Evolutionary conservation across 2,113 vertebrate species (phyloP).

Genomic region (Syrrhaptes paradoxus): DNA sequence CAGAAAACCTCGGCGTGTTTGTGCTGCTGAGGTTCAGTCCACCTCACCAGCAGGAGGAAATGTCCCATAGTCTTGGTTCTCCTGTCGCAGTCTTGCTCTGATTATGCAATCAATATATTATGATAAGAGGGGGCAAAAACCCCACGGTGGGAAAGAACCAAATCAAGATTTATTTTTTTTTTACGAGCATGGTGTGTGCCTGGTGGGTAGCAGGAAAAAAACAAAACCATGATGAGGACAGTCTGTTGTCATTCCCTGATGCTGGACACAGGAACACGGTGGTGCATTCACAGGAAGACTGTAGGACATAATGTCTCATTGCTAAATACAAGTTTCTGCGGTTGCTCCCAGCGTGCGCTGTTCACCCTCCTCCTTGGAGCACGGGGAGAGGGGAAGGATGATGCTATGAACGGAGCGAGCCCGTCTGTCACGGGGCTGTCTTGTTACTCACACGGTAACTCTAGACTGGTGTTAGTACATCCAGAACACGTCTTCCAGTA

Average conservation of each 20-base stretch:
- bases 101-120: background rate
- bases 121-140: background rate
- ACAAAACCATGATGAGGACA: background rate
- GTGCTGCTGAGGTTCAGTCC: background rate
- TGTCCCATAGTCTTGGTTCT: background rate
- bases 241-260: background rate
- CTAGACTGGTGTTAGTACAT: background rate
- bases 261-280: background rate
- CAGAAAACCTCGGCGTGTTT: background rate
- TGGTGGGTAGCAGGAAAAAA: background rate
- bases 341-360: background rate
- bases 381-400: background rate
- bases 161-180: background rate
- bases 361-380: background rate
- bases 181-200: background rate
- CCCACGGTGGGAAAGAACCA: background rate
- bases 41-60: background rate
- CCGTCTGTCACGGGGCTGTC: slow-evolving; percentile 43
- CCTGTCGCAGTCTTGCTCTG: background rate
- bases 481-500: background rate
- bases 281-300: background rate
- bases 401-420: background rate
- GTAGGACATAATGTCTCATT: background rate
- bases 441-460: slow-evolving; percentile 28
- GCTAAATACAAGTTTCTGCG: slow-evolving; percentile 1